Evolutionary conservation across 30 jellyfish, hydroid and myxozoan genomes (phyloP).

Genomic region (Turritopsis dohrnii): DNA sequence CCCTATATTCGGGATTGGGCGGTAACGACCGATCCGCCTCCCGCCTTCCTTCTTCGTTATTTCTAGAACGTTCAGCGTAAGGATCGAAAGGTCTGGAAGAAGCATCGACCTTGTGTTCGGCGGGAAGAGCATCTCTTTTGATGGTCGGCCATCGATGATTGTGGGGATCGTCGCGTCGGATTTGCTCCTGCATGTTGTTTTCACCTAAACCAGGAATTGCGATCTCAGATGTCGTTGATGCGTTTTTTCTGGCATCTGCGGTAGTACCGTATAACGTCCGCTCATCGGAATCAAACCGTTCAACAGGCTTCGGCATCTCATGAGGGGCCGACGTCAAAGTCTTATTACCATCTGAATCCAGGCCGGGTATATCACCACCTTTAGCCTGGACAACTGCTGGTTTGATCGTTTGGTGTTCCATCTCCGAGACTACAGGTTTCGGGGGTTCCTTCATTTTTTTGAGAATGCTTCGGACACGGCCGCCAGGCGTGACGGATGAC

Average conservation of each 20-base stretch:
- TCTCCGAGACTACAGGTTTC: conserved; percentile 7
- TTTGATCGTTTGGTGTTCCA: background rate
- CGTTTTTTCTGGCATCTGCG: background rate
- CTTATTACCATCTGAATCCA: conserved; percentile 1
- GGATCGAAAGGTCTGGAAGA: background rate
- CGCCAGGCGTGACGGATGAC: conserved; percentile 9
- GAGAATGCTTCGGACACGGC: conserved; percentile 32
- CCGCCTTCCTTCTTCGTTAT: background rate
- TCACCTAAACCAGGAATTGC: background rate
- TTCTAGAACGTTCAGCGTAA: background rate
- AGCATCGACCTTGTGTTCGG: background rate
- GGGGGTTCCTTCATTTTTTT: conserved; percentile 30
- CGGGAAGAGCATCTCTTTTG: background rate
- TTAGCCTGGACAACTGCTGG: background rate
- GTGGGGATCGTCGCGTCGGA: background rate
- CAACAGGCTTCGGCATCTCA: background rate
- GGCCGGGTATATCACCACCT: conserved; percentile 22
- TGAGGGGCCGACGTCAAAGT: background rate
- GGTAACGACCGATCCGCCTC: background rate
- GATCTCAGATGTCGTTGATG: background rate
- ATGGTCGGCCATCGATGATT: background rate
- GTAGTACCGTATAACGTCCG: background rate
- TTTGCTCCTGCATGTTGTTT: background rate
- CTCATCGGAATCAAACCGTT: background rate
- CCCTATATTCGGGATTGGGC: background rate